Evolutionary conservation across 2,888 invertebrate species (phyloP).

Genomic region (Clanis bilineata): DNA sequence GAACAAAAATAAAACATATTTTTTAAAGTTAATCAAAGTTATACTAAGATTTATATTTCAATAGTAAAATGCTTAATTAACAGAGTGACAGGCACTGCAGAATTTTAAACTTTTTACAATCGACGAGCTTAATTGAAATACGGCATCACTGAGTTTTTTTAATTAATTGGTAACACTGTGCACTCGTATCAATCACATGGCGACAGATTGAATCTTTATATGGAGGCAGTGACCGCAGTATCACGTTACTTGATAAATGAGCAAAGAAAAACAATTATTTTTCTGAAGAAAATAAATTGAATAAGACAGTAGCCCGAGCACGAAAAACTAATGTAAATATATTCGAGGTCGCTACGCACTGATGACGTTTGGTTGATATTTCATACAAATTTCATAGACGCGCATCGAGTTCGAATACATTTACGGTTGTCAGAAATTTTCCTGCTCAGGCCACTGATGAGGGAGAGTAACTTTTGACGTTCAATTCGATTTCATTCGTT

Average conservation of each 20-base stretch:
- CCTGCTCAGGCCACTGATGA: no score
- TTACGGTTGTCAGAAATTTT: no score
- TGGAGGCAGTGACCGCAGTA: neutral
- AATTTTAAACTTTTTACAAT: neutral
- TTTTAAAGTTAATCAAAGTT: no score
- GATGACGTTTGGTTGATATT: no score
- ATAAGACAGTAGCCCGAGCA: neutral
- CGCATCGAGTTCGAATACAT: no score
- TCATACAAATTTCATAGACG: no score
- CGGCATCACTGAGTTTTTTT: neutral
- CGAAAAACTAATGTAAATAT: no score
- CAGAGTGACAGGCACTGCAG: neutral
- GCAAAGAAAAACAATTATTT: neutral
- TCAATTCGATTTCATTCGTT: no score
- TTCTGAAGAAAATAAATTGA: neutral
- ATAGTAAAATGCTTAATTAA: neutral
- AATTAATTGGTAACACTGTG: neutral
- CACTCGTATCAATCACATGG: neutral
- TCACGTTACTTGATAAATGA: neutral
- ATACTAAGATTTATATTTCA: no score
- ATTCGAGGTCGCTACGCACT: no score
- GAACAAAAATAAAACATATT: no score
- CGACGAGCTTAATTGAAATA: neutral
- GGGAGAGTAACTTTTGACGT: no score
- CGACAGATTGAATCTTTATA: constrained; percentile 15